A percentile compares a stretch with the other conserved stretches of the same genome.
Evolutionary conservation across 2,113 vertebrate species (phyloP).

Genomic region (Prunella himalayana): DNA sequence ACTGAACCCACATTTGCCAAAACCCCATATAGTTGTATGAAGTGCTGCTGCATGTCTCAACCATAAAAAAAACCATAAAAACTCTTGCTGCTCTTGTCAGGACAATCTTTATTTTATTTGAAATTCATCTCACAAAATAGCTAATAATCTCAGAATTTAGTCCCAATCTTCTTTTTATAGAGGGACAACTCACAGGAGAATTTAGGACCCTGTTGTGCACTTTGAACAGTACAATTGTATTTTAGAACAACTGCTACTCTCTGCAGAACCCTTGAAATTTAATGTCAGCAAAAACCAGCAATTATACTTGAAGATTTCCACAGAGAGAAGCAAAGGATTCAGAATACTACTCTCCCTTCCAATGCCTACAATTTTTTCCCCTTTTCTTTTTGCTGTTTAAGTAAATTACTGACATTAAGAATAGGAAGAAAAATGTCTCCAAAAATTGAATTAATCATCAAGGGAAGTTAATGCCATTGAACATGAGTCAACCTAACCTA

Average conservation of each 20-base stretch:
- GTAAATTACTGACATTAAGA: background rate
- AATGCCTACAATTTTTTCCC: background rate
- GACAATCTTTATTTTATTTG: background rate
- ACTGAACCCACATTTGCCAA: background rate
- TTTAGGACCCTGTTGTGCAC: background rate
- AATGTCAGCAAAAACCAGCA: conserved; percentile 2
- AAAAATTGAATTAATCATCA: conserved; percentile 14
- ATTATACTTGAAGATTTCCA: conserved; percentile 26
- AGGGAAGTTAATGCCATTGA: background rate
- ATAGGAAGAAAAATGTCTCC: background rate
- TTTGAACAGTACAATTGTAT: background rate
- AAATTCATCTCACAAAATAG: background rate
- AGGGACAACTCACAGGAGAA: background rate
- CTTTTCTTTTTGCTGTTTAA: background rate
- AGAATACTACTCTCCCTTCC: background rate
- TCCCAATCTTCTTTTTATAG: background rate
- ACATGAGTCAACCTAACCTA: background rate
- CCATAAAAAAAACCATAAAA: background rate
- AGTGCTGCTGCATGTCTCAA: background rate
- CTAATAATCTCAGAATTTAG: background rate
- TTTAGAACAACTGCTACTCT: conserved; percentile 8
- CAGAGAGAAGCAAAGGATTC: conserved; percentile 1
- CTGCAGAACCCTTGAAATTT: conserved; percentile 5
- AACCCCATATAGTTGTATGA: background rate
- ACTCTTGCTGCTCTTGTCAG: background rate